phyloP scores from a whole-genome alignment of 2,797 vertebrate genomes.

The Notoglanidium macrostoma region DNA sequence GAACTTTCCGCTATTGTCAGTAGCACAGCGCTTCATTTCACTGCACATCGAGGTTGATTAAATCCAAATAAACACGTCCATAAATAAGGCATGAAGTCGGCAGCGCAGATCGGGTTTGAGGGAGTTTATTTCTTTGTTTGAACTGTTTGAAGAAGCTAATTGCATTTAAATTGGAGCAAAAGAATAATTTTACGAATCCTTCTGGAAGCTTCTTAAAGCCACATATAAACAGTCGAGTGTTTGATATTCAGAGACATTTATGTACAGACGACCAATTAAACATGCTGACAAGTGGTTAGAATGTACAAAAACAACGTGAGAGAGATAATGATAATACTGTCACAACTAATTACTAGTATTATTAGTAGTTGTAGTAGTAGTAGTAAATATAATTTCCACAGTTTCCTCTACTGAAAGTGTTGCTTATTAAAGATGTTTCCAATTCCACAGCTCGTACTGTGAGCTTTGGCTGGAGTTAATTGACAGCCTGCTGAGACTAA shows the following conservation, averaged over 20 bases:
- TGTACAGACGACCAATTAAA: neutral
- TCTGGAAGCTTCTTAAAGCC: neutral
- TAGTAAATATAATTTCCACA: neutral
- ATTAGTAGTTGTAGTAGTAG: neutral
- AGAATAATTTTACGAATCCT: neutral
- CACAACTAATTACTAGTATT: neutral
- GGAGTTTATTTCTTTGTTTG: neutral
- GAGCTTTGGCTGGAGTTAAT: slow-evolving; percentile 49
- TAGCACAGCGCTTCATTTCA: neutral
- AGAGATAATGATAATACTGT: no score
- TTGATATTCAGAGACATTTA: slow-evolving; percentile 4
- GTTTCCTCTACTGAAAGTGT: neutral
- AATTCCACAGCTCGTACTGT: neutral
- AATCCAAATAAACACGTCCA: slow-evolving; percentile 46
- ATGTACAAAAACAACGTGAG: neutral
- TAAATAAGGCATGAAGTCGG: slow-evolving; percentile 9
- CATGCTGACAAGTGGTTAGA: neutral
- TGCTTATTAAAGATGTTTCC: neutral
- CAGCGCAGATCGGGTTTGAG: neutral
- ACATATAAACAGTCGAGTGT: neutral
- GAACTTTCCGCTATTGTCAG: slow-evolving; percentile 24
- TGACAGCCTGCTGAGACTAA: slow-evolving; percentile 63
- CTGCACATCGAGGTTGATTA: slow-evolving; percentile 20
- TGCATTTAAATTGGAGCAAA: slow-evolving; percentile 4
- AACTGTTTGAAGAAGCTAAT: neutral